phyloP scores from a whole-genome alignment of 1,140 invertebrate species.

The Ooceraea biroi region DNA sequence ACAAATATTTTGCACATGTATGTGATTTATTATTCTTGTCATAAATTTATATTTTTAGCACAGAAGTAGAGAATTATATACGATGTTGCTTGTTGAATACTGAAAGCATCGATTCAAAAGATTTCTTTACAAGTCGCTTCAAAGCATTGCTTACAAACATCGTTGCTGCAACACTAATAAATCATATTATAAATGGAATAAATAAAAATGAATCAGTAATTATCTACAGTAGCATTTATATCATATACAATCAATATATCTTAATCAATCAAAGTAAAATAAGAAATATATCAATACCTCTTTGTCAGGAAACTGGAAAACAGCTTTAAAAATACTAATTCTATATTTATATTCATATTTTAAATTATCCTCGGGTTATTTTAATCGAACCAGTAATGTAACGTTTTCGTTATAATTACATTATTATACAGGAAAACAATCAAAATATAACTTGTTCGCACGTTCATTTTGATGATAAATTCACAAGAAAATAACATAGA shows the following conservation, averaged over 20 bases:
- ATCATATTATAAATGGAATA: not conserved
- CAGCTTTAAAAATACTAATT: not conserved
- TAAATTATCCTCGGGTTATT: not conserved
- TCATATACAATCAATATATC: not conserved
- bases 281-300: not conserved
- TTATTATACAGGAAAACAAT: not conserved
- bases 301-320: not conserved
- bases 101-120: constrained; percentile 4
- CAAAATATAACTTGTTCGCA: not conserved
- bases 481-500: not conserved
- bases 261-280: not conserved
- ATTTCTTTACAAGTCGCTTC: not conserved
- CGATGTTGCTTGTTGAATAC: constrained; percentile 1
- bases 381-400: not conserved
- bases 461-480: not conserved
- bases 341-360: not conserved
- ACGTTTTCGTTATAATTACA: not conserved
- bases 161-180: constrained; percentile 15
- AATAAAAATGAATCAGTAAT: not conserved
- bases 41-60: constrained; percentile 33
- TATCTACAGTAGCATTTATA: not conserved
- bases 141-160: not conserved
- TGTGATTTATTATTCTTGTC: not conserved
- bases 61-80: constrained; percentile 20
- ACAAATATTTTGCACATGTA: constrained; percentile 20